phyloP scores from a whole-genome alignment of 30 jellyfish, hydroid and myxozoan species.

The Mastigias papua region DNA sequence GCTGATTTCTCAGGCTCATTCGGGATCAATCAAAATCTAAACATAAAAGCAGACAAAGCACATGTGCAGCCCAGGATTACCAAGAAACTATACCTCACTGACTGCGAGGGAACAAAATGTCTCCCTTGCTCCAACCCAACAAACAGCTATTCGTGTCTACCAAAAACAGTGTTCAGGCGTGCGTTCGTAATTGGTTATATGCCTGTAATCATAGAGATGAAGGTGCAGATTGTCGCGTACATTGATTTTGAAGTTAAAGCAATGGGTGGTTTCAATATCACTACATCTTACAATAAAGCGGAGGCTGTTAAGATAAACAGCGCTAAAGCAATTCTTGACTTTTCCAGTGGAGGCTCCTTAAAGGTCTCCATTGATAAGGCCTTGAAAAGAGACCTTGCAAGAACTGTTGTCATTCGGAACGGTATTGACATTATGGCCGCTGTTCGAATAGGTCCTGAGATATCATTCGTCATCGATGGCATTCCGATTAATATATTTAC shows the following conservation, averaged over 20 bases:
- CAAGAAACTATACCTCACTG: constrained; percentile 13
- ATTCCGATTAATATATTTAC: constrained; percentile 22
- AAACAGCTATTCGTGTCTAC: constrained; percentile 2
- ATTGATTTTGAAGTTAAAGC: neutral
- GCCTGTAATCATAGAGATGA: constrained; percentile 26
- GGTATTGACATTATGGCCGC: constrained; percentile 34
- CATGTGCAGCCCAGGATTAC: neutral
- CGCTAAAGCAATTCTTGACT: constrained; percentile 48
- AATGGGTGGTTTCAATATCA: neutral
- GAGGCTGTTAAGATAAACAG: constrained; percentile 4
- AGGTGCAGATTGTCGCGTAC: constrained; percentile 31
- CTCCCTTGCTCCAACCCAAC: constrained; percentile 8
- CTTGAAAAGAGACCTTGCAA: neutral
- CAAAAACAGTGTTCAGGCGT: constrained; percentile 1
- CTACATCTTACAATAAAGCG: neutral
- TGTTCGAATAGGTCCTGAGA: constrained; percentile 49
- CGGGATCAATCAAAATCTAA: neutral
- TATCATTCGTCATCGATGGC: constrained; percentile 37
- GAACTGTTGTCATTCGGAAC: neutral
- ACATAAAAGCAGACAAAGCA: neutral
- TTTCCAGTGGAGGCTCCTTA: constrained; percentile 11
- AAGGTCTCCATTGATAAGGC: constrained; percentile 2
- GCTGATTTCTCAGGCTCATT: neutral
- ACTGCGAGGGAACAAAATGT: constrained; percentile 17
- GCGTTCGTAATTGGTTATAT: constrained; percentile 18